Base-by-base conservation (phyloP, 2,888 invertebrate species). In the Micropterix aruncella region DNA sequence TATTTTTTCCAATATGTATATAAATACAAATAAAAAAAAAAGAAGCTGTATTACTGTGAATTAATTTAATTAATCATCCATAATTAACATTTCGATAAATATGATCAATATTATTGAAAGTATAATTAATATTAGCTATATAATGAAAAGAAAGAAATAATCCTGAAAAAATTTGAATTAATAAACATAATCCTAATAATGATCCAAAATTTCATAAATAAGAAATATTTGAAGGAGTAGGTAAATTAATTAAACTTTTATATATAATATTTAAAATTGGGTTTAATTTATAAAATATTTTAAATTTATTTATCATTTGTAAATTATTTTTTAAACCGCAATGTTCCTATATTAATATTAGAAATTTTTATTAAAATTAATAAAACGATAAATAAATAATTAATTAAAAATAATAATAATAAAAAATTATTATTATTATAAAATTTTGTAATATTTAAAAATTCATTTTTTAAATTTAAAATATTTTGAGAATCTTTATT, bases 1-100 rank as follows among this genome's bases (percentile, higher is more conserved):
- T 66, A 49, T 77, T 78, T 62, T 80, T 82, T 1, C 79, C 79
- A 55, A 80, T 72, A 62, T 83, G 83, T 2, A 77, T 18, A 54
- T 80, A 83, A 55, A 83, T 60, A 59, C 75, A 79, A 62, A 83
- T 72, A 66, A 83, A 83, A 58, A 83, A 82, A 54, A 82, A 71
- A 19, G 80, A 81, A 38, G 81, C 83, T 39, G 81, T 80, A 59
- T 84, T 84, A 41, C 80, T 77, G 55, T 84, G 83, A 3, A 80
- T 16, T 2, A 71, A 70, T 51, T 79, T 80, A 44, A 82, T 60
- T 59, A 81, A 52, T 74, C 80, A 83, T 0, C 80, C 81, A 58
- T 74, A 73, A 56, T 80, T 80, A 50, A 82, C 75, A 66, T 83
- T 75, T 57, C 80, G 79, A 19, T 75, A 75, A 64, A 83, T 83